Evolutionary conservation across 2,113 vertebrate species (phyloP).

Genomic region (Trinectes maculatus): DNA sequence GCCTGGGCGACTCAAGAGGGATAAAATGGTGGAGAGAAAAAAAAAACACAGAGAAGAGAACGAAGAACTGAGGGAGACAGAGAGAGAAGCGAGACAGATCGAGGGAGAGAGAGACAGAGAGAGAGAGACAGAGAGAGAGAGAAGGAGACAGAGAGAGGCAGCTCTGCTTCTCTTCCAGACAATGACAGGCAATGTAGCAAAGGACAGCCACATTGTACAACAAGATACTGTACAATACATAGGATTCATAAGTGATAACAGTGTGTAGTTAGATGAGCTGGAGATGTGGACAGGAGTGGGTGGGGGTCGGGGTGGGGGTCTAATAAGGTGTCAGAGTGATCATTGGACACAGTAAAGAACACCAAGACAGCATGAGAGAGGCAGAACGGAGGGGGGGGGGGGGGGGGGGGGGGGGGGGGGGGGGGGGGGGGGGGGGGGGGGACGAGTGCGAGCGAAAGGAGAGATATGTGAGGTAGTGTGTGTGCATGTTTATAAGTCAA

Average conservation of each 20-base stretch:
- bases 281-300: slow-evolving; percentile 71
- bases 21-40: slow-evolving; percentile 74
- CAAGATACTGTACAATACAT: slow-evolving; percentile 80
- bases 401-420: slow-evolving; percentile 73
- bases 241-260: slow-evolving; percentile 77
- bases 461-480: slow-evolving; percentile 78
- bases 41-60: slow-evolving; percentile 80
- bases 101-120: slow-evolving; percentile 40
- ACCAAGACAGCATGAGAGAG: slow-evolving; percentile 79
- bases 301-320: slow-evolving; percentile 56
- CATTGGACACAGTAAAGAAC: slow-evolving; percentile 75
- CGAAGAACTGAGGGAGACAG: slow-evolving; percentile 68
- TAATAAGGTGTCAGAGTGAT: slow-evolving; percentile 74
- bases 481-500: slow-evolving; percentile 81
- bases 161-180: slow-evolving; percentile 81
- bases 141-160: slow-evolving; percentile 56
- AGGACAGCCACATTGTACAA: slow-evolving; percentile 81
- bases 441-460: slow-evolving; percentile 75
- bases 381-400: slow-evolving; percentile 73
- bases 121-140: slow-evolving; percentile 36
- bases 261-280: slow-evolving; percentile 74
- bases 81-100: slow-evolving; percentile 58
- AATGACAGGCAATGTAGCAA: slow-evolving; percentile 81
- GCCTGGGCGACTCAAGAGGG: slow-evolving; percentile 81
- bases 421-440: slow-evolving; percentile 73